Evolutionary conservation across 30 jellyfish, hydroid and myxozoan species (phyloP), one percentile per base, ranked within the genome.

Genomic region (Aurelia sp.): DNA sequence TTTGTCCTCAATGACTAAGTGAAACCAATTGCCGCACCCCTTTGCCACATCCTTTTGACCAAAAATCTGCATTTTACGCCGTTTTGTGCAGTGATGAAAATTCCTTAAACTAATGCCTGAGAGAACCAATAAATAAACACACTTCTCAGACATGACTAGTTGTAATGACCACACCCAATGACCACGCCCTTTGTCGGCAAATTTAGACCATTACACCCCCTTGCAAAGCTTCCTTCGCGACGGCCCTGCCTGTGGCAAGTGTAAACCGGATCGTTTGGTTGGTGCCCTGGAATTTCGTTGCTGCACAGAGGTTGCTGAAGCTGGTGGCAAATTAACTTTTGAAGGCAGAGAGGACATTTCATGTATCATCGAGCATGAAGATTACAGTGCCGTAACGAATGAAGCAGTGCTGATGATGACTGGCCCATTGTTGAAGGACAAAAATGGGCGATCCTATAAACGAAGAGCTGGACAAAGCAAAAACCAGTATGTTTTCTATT

Each of bases 231-330:
- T n/a, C n/a, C n/a, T n/a, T n/a, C n/a, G n/a, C n/a, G n/a, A n/a
- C n/a, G n/a, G n/a, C n/a, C 20, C 22, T 74, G 86, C 20, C 22
- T 74, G 86, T 74, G 73, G 73, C 51, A 74, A 74, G 53, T 74
- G 86, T 24, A 74, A 51, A 48, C 75, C 60, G 8, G 73, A 74
- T 30, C 53, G 30, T 21, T 55, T 74, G 86, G 86, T 74, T 24
- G 76, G 86, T 74, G 86, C 86, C 73, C 24, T 31, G 51, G 86
- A 74, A 57, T 74, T 21, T 74, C 86, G 86, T 30, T 74, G 86
- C 86, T 74, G 86, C 60, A 50, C 59, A 74, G 86, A 74, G 69
- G 86, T 74, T 74, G 53, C 60, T 47, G 73, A 41, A 74, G 86
- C 86, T 50, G 41, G 47, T 52, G 76, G 76, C 27, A 74, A 50